Conservation (phyloP, 2,113 vertebrate species). For the Brienomyrus brachyistius region DNA sequence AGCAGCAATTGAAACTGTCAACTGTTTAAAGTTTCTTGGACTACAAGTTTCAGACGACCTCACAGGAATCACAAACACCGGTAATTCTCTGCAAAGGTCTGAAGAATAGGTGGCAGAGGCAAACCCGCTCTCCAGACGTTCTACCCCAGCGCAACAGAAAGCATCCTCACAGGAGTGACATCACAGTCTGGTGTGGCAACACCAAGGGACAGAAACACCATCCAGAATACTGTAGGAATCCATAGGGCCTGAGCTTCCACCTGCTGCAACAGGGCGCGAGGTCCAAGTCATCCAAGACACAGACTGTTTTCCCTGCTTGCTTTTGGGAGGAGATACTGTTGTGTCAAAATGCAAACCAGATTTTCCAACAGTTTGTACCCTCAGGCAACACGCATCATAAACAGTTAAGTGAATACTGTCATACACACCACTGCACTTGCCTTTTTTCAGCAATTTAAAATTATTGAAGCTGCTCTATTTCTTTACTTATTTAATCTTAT, state of each 20-base stretch:
- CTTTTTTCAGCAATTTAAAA: neutral
- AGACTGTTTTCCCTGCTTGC: neutral
- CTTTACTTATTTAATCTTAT: neutral
- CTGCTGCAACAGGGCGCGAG: neutral
- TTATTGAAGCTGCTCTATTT: neutral
- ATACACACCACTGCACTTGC: neutral
- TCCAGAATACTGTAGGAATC: neutral
- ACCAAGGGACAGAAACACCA: neutral
- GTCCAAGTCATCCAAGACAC: neutral
- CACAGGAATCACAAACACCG: neutral
- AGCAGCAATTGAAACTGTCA: neutral
- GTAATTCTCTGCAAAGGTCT: neutral
- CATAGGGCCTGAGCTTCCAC: neutral
- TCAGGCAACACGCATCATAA: neutral
- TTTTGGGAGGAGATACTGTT: neutral
- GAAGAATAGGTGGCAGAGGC: neutral
- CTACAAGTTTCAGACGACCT: neutral
- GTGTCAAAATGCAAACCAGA: neutral
- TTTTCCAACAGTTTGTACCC: neutral
- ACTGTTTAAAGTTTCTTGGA: neutral
- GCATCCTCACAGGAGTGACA: neutral
- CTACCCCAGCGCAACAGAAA: neutral
- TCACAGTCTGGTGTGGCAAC: neutral
- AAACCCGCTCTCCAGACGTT: neutral
- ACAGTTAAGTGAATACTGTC: neutral